These are phyloP conservation scores for Philereme vetulata DNA, from an alignment of 2,888 invertebrate species.

Conservation along the genomic window DNA sequence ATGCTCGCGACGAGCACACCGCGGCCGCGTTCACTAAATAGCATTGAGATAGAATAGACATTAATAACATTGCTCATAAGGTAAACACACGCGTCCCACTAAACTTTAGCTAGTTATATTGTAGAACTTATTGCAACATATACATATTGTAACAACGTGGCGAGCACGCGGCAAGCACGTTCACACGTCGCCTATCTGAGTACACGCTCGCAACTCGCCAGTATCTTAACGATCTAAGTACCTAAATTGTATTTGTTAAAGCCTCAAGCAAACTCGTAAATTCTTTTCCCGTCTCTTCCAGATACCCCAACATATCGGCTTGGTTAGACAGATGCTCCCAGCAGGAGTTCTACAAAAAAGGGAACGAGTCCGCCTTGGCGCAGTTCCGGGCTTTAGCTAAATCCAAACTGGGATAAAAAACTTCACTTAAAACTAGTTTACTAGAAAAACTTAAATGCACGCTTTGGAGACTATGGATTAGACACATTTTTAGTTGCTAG, in stretches of 20 bases:
- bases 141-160: too few species aligned
- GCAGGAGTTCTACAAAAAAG: slow-evolving; percentile 57
- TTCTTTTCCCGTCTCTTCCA: slow-evolving; percentile 39
- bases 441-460: too few species aligned
- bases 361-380: slow-evolving; percentile 44
- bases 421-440: not conserved
- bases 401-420: slow-evolving; percentile 39
- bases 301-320: slow-evolving; percentile 54
- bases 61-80: too few species aligned
- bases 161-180: too few species aligned
- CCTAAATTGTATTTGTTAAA: not conserved
- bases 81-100: too few species aligned
- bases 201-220: not conserved
- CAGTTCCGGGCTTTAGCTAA: slow-evolving; percentile 36
- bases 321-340: slow-evolving; percentile 57
- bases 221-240: not conserved
- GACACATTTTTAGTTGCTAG: not conserved
- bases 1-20: too few species aligned
- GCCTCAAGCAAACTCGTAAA: not conserved
- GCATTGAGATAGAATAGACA: too few species aligned
- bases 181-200: too few species aligned
- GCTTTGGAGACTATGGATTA: not conserved
- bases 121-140: too few species aligned
- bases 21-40: too few species aligned
- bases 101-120: too few species aligned